Evolutionary conservation across 2,797 vertebrate species (phyloP), one percentile per base, ranked within the genome.

Genomic region (Leptatherina wallacei): DNA sequence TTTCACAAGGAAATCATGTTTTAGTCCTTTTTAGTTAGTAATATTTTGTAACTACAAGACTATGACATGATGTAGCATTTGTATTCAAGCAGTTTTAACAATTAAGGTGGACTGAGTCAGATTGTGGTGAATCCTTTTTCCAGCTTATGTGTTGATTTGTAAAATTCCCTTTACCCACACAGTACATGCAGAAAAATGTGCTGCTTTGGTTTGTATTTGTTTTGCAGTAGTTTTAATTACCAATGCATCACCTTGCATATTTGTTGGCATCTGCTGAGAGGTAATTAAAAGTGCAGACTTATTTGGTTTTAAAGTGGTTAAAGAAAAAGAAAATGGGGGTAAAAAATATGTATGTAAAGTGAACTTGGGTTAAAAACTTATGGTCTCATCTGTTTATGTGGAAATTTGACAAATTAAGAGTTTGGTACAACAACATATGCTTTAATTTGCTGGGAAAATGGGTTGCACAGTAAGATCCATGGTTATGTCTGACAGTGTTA

Each of bases 361-460:
- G 35, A 72, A 49, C 72, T 6, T 13, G 40, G 73, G 54, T 78
- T 77, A 77, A 55, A 75, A 85, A 75, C 33, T 1, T 54, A 64
- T 36, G 56, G 42, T 71, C 61, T 75, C 22, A 51, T 83, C 73
- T 76, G 64, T 88, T 82, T 81, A 78, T 57, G 30, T n/a, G 57
- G 51, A 69, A 64, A 82, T 85, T 71, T 80, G 60, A 76, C 63
- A 84, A 81, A 91, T 87, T 77, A 84, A 81, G 40, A 85, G 78
- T 86, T 86, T 14, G 42, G 74, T 62, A 61, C 75, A 85, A 71
- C 80, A 89, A 88, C 82, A 82, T 68, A 30, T 86, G 86, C 83
- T 88, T 91, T 92, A 81, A 93, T 91, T 92, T 91, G 86, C 86
- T 56, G 22, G 42, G 73, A 84, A 92, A 91, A 91, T 84, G 72